These are phyloP conservation scores for Piprites chloris DNA, from an alignment of 2,113 vertebrate species.

Conservation along the genomic window DNA sequence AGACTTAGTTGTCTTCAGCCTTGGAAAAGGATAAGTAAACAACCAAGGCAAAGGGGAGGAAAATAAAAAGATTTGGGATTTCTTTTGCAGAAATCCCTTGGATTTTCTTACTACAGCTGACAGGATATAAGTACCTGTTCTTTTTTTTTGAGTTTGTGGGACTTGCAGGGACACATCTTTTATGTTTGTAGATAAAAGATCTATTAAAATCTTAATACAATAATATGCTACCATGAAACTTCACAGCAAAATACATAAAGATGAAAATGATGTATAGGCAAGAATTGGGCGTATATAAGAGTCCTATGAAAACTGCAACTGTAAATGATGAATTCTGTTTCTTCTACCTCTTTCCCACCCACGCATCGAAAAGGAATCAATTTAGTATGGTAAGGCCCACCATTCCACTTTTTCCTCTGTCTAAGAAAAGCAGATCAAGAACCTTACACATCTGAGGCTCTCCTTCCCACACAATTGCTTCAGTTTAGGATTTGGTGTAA, in stretches of 20 bases:
- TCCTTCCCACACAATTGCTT: background rate
- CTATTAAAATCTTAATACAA: background rate
- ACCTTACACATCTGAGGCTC: background rate
- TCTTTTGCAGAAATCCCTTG: background rate
- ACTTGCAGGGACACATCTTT: background rate
- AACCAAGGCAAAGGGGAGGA: background rate
- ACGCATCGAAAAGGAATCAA: background rate
- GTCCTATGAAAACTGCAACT: background rate
- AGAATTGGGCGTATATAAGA: background rate
- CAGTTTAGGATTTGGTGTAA: background rate
- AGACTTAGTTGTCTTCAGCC: conserved; percentile 15
- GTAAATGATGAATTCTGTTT: background rate
- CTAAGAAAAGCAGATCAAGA: background rate
- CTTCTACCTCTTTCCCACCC: background rate
- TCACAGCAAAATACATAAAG: background rate
- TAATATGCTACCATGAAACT: background rate
- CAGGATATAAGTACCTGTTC: background rate
- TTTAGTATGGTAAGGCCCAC: background rate
- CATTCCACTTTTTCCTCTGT: background rate
- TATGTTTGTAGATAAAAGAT: background rate
- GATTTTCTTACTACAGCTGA: background rate
- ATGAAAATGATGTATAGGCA: background rate
- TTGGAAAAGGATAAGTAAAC: conserved; percentile 2
- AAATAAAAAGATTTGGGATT: background rate
- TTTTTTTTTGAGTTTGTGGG: background rate